phyloP scores from a whole-genome alignment of 1,140 invertebrate genomes.

The Drosophila malerkotliana region DNA sequence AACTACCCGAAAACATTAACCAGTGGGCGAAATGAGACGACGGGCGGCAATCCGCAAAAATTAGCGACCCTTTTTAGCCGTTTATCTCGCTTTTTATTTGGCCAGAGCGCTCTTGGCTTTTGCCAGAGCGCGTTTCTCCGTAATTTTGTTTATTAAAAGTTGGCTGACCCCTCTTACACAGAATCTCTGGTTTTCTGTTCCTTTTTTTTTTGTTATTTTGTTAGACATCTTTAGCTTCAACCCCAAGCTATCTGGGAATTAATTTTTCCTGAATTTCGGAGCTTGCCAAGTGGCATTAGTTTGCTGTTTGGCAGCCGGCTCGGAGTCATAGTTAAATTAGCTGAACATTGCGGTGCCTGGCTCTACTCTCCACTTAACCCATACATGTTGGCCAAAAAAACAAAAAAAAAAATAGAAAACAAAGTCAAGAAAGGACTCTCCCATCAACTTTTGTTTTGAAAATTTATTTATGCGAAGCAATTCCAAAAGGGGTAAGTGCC shows the following conservation, averaged over 20 bases:
- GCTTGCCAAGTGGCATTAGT: slow-evolving; percentile 75
- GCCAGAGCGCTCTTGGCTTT: slow-evolving; percentile 51
- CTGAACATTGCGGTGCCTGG: slow-evolving; percentile 71
- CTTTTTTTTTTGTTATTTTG: too few relatives aligned
- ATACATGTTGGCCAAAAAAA: background rate
- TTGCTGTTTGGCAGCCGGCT: slow-evolving; percentile 72
- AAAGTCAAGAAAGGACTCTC: too few relatives aligned
- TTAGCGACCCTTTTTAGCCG: slow-evolving; percentile 65
- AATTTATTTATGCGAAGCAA: background rate
- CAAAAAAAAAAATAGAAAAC: too few relatives aligned
- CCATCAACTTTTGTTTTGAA: background rate
- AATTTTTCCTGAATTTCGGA: slow-evolving; percentile 64
- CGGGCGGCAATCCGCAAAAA: slow-evolving; percentile 18
- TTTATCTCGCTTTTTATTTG: slow-evolving; percentile 78
- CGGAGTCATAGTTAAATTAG: slow-evolving; percentile 77
- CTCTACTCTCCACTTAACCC: background rate
- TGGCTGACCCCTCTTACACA: slow-evolving; percentile 59
- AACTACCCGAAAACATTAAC: slow-evolving; percentile 28
- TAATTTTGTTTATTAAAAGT: slow-evolving; percentile 82
- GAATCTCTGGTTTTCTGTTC: background rate
- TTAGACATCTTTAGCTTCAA: too few relatives aligned
- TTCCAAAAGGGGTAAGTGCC: background rate
- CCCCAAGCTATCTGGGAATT: slow-evolving; percentile 44
- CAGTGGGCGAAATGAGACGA: background rate
- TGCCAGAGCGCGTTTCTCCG: slow-evolving; percentile 31